Evolutionary conservation across 2,888 invertebrate genomes (phyloP).

Genomic region (Chalcosyrphus nemorum): DNA sequence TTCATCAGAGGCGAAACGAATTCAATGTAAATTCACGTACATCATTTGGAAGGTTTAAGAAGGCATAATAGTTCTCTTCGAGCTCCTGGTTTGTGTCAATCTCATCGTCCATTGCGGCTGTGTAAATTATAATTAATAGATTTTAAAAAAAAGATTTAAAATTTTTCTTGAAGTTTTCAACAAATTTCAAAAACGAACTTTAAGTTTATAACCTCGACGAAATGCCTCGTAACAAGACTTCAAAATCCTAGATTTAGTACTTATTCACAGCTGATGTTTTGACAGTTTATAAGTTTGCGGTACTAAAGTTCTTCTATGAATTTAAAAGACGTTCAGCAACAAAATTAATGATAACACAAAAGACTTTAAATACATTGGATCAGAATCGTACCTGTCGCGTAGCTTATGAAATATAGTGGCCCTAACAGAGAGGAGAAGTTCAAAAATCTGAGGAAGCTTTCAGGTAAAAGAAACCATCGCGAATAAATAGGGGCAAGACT

Average conservation of each 20-base stretch:
- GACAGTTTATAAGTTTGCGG: neutral
- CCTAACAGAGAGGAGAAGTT: no score
- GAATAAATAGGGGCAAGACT: no score
- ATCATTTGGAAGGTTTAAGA: constrained; percentile 92
- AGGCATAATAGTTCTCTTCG: constrained; percentile 94
- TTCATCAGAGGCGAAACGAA: no score
- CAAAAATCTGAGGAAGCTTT: no score
- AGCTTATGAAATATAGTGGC: no score
- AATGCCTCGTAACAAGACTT: constrained; percentile 61
- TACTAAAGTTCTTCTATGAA: no score
- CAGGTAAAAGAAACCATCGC: no score
- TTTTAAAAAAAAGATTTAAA: constrained; percentile 25
- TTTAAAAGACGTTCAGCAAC: no score
- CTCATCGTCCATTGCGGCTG: constrained; percentile 42
- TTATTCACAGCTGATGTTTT: constrained; percentile 33
- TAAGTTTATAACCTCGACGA: constrained; percentile 55
- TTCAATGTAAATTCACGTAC: no score
- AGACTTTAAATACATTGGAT: no score
- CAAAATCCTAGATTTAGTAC: constrained; percentile 26
- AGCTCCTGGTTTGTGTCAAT: constrained; percentile 77
- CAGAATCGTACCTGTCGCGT: no score
- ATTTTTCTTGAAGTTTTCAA: constrained; percentile 16
- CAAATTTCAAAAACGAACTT: constrained; percentile 39
- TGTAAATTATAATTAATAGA: neutral
- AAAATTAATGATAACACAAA: no score